A percentile compares a stretch with the other conserved stretches of the same genome.
phyloP scores from a whole-genome alignment of 2,888 invertebrate species.

The Nephrocerus scutellatus region DNA sequence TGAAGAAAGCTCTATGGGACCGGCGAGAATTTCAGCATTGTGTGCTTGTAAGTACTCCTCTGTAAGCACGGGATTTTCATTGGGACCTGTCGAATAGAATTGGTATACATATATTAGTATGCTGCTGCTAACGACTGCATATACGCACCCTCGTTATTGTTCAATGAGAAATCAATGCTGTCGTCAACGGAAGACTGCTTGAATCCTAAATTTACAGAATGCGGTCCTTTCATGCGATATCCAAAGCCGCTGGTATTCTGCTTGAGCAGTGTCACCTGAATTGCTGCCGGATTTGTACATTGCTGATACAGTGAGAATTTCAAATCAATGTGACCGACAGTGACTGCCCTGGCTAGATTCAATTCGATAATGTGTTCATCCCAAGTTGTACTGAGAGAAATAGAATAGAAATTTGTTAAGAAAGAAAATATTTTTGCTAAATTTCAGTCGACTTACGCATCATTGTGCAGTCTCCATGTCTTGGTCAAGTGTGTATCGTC shows the following conservation, averaged over 20 bases:
- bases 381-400: slow-evolving; percentile 64
- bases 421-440: too few species aligned
- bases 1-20: slow-evolving; percentile 74
- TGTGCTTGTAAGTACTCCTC: slow-evolving; percentile 78
- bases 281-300: slow-evolving; percentile 68
- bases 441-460: slow-evolving; percentile 52
- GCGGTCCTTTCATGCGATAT: slow-evolving; percentile 49
- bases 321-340: slow-evolving; percentile 84
- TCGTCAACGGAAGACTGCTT: slow-evolving; percentile 48
- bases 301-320: slow-evolving; percentile 75
- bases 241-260: slow-evolving; percentile 64
- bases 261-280: slow-evolving; percentile 66
- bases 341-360: slow-evolving; percentile 69
- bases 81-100: slow-evolving; percentile 29
- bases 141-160: slow-evolving; percentile 31
- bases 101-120: slow-evolving; percentile 14
- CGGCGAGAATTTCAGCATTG: slow-evolving; percentile 84
- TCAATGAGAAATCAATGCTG: slow-evolving; percentile 36
- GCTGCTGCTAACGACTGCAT: slow-evolving; percentile 37
- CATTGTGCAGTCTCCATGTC: slow-evolving; percentile 83
- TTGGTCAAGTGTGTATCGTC: slow-evolving; percentile 68
- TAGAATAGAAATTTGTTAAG: slow-evolving; percentile 10
- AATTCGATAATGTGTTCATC: slow-evolving; percentile 89
- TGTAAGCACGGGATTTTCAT: slow-evolving; percentile 69
- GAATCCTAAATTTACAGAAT: slow-evolving; percentile 45